Conservation (phyloP, 2,888 invertebrate genomes). For the Acronicta aceris region DNA sequence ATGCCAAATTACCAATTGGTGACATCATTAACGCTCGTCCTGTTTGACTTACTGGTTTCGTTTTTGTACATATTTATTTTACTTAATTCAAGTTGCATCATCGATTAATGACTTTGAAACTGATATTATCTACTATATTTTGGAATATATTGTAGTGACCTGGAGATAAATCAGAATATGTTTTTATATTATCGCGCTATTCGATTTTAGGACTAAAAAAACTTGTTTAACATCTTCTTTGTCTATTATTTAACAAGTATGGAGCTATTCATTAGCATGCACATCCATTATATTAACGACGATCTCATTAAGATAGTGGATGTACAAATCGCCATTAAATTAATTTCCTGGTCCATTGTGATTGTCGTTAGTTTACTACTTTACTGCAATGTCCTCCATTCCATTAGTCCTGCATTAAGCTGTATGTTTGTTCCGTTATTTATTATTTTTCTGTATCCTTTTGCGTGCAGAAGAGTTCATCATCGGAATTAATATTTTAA, state of each 20-base stretch:
- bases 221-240: conserved; percentile 32
- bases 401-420: conserved; percentile 15
- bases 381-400: conserved; percentile 11
- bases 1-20: conserved; percentile 36
- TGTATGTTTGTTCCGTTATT: conserved; percentile 4
- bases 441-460: conserved; percentile 5
- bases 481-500: too few species aligned
- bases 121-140: conserved; percentile 22
- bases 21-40: conserved; percentile 50
- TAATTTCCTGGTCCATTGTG: conserved; percentile 31
- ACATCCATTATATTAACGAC: conserved; percentile 24
- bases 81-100: conserved; percentile 33
- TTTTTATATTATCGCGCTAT: conserved; percentile 34
- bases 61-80: conserved; percentile 32
- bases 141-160: conserved; percentile 28
- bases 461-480: too few species aligned
- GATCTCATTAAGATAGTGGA: conserved; percentile 31
- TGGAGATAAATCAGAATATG: conserved; percentile 26
- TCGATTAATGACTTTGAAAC: conserved; percentile 12
- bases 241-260: conserved; percentile 25
- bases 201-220: conserved; percentile 47
- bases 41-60: conserved; percentile 43
- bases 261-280: conserved; percentile 23
- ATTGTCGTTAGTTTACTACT: conserved; percentile 9
- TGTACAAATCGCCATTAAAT: conserved; percentile 18